Evolutionary conservation across 2,888 invertebrate genomes (phyloP).

Genomic region (Orthonevra nobilis): DNA sequence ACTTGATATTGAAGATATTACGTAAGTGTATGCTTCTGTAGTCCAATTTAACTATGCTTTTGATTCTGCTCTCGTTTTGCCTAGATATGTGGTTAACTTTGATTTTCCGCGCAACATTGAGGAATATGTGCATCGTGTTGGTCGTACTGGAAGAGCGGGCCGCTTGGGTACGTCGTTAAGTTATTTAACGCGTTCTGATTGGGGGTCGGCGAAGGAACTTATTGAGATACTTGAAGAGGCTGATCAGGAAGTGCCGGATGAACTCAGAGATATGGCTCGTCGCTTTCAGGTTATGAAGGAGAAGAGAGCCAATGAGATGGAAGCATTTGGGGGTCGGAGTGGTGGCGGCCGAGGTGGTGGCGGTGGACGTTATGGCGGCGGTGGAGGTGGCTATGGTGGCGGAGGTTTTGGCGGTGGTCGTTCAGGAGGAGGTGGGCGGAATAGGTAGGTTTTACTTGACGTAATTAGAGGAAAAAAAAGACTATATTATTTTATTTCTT

Average conservation of each 20-base stretch:
- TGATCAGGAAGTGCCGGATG: conserved; percentile 89
- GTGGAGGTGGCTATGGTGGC: conserved; percentile 6
- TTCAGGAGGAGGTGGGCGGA: conserved; percentile 35
- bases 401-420: conserved; percentile 28
- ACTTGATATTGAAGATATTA: conserved; percentile 93
- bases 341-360: conserved; percentile 67
- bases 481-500: no score
- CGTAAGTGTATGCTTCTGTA: conserved; percentile 79
- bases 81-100: conserved; percentile 89
- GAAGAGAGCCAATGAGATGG: conserved; percentile 81
- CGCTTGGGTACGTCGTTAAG: conserved; percentile 91
- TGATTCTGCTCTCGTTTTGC: no score
- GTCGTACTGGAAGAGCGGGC: conserved; percentile 96
- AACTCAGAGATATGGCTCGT: conserved; percentile 88
- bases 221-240: conserved; percentile 94
- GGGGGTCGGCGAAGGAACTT: conserved; percentile 90
- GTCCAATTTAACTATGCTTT: background rate
- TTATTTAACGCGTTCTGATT: conserved; percentile 89
- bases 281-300: conserved; percentile 87
- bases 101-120: conserved; percentile 97
- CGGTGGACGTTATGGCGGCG: conserved; percentile 43
- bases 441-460: conserved; percentile 24
- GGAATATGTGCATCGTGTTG: conserved; percentile 96
- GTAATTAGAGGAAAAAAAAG: no score
- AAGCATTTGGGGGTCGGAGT: conserved; percentile 74